Evolutionary conservation across 2,797 vertebrate species (phyloP).

Genomic region (Typhlichthys eigenmanni): DNA sequence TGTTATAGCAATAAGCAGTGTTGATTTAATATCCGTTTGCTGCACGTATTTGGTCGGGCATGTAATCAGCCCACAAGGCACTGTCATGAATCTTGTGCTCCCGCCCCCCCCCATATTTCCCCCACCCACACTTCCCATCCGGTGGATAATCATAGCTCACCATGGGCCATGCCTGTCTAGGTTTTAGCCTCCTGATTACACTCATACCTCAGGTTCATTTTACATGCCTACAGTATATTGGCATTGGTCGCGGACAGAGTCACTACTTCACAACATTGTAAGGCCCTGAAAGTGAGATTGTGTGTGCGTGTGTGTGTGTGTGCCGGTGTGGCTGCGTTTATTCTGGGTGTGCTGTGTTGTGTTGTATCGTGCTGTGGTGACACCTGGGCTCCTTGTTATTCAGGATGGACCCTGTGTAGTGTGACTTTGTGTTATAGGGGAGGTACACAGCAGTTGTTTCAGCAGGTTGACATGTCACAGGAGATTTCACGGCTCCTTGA

Average conservation of each 20-base stretch:
- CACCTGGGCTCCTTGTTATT: slow-evolving; percentile 55
- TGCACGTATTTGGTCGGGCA: slow-evolving; percentile 63
- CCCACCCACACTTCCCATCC: slow-evolving; percentile 25
- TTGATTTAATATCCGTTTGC: slow-evolving; percentile 76
- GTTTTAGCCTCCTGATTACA: slow-evolving; percentile 64
- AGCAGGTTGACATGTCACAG: slow-evolving; percentile 65
- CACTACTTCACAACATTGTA: neutral
- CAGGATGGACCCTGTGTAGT: slow-evolving; percentile 51
- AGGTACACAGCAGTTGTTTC: slow-evolving; percentile 70
- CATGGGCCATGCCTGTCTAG: slow-evolving; percentile 39
- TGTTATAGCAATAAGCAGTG: slow-evolving; percentile 65
- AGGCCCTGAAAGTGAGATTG: neutral
- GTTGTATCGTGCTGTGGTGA: neutral
- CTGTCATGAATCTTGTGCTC: slow-evolving; percentile 62
- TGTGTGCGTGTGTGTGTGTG: slow-evolving; percentile 30
- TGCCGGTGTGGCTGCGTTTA: too few relatives aligned
- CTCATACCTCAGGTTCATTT: slow-evolving; percentile 57
- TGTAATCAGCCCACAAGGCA: slow-evolving; percentile 72
- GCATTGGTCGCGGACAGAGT: too few relatives aligned
- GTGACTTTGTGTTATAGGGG: slow-evolving; percentile 62
- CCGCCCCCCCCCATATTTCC: slow-evolving; percentile 3
- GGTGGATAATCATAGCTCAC: slow-evolving; percentile 64
- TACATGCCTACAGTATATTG: neutral
- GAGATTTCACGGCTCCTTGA: slow-evolving; percentile 79
- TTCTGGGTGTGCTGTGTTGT: neutral